Percentiles rank a stretch among this genome's conserved stretches.
Conservation (phyloP, 1,140 invertebrate genomes). For the Paracyclopina nana region DNA sequence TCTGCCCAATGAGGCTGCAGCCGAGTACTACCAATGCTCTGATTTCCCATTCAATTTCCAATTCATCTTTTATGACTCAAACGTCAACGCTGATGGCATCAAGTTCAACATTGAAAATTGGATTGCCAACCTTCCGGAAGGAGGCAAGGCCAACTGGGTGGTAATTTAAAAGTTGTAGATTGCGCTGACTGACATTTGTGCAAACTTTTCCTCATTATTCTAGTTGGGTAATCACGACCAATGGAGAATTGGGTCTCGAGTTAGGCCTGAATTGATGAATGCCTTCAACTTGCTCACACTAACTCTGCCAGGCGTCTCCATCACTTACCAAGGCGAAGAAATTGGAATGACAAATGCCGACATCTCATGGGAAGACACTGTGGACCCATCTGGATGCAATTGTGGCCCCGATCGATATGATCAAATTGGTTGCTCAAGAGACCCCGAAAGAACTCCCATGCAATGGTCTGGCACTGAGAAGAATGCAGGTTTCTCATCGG, state of each 20-base stretch:
- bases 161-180: no score
- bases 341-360: constrained; percentile 45
- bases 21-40: background rate
- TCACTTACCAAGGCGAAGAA: constrained; percentile 63
- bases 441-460: constrained; percentile 47
- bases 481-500: constrained; percentile 38
- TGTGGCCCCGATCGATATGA: constrained; percentile 30
- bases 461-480: constrained; percentile 39
- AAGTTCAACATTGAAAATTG: background rate
- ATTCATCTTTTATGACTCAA: background rate
- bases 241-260: constrained; percentile 33
- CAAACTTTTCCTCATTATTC: background rate
- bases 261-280: constrained; percentile 37
- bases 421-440: constrained; percentile 25
- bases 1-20: background rate
- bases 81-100: background rate
- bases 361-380: constrained; percentile 19
- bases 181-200: background rate
- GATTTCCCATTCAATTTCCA: constrained; percentile 1
- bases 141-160: background rate
- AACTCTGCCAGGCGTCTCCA: constrained; percentile 44
- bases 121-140: background rate
- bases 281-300: constrained; percentile 42
- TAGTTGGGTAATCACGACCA: constrained; percentile 47
- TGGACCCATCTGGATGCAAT: constrained; percentile 28